Base-by-base conservation (phyloP, 2,888 invertebrate genomes). In the Pardosa pseudoannulata region DNA sequence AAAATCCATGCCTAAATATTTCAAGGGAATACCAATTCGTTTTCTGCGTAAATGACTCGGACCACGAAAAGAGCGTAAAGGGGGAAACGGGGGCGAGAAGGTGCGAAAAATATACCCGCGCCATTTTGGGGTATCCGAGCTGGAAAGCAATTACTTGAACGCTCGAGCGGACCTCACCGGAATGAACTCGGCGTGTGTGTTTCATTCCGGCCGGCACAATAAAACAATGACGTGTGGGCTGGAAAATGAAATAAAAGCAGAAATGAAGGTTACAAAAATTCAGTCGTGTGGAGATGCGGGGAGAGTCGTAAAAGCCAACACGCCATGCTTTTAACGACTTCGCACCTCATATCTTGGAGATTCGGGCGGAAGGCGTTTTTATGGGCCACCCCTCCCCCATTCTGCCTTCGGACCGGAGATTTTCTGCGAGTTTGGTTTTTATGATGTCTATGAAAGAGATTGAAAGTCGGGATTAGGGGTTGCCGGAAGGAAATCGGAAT, bases 181-280 rank as follows among this genome's bases (percentile, higher is more conserved):
- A 80, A 73, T 80, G 67, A 46, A 67, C 41, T 67, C 31, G 39
- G n/a, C 50, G n/a, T 36, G 50, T 36, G 65, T 80, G 50, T 74
- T 83, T 39, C 78, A 83, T 83, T 83, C 83, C 65, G 27, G 27
- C 28, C 23, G 32, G 28, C 39, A 83, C 83, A 78, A 83, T 83
- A 83, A 83, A 83, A 83, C 83, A 83, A 83, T 83, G 83, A 83
- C 83, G 83, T 83, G 83, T 83, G 83, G n/a, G 78, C 83, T 65
- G 83, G 83, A 83, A 83, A 78, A 83, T 83, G 83, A 83, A 83
- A 83, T 83, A 83, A 83, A 83, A 83, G 50, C 72, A 46, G 83
- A 83, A 78, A 83, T 83, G 83, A 83, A 83, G 83, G 83, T 71
- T 83, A 76, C 83, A 78, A 83, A 83, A 83, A 83, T 83, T 83